Evolutionary conservation across 1,140 invertebrate genomes (phyloP), one percentile per base, ranked within the genome.

Genomic region (Pseudomyrmex dendroicus): DNA sequence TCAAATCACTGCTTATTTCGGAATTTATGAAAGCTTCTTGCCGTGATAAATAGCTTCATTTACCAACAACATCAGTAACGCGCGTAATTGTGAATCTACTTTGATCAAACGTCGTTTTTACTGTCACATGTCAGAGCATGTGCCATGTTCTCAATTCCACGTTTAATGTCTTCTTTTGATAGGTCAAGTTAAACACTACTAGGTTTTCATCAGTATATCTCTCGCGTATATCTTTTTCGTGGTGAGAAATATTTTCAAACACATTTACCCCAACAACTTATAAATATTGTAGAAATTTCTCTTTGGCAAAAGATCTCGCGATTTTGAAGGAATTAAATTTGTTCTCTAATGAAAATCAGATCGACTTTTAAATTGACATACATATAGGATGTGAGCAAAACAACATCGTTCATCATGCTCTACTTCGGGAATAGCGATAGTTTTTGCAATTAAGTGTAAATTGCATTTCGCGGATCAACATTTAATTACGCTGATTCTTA

Each of bases 401-500:
- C 35, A 17, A 8, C 50, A 9, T 46, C 5, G 8, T 61, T n/a
- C 17, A 46, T 15, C 35, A 7, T 13, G 50, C 10, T 52, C 59
- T 15, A 62, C 20, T 54, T 66, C 73, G 12, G 15, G 44, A 17
- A 1, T 48, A 7, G 63, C 64, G n/a, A 35, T 35, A 35, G 35
- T 12, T 46, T 3, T 17, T 10, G 5, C 35, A 68, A 22, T 15
- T 10, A 7, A 7, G 63, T 4, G 52, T 8, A 35, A 35, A 46
- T 78, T 56, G 52, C 13, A 25, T 22, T 57, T 15, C 10, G 5
- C 15, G n/a, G 44, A 44, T 54, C 22, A 35, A 35, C 54, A 70
- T 20, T 59, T 80, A 72, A 80, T 68, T 78, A 78, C 17, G 22
- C 17, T 52, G 35, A 68, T 70, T 72, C 54, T 57, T 72, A 70